Conservation (phyloP, 2,113 vertebrate species). For the Syngnathus floridae region DNA sequence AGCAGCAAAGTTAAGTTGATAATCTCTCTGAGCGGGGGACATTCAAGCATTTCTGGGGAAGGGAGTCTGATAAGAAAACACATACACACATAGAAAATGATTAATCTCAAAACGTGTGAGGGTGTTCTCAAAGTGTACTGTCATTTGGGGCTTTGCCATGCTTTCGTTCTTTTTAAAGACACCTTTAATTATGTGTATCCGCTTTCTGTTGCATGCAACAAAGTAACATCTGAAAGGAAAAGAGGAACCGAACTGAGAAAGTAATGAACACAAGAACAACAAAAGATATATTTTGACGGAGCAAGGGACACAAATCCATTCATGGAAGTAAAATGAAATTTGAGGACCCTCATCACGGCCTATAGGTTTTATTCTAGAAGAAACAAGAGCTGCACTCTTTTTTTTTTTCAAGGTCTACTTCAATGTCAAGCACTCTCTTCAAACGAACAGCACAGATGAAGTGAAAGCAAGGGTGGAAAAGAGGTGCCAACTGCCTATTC, state of each 20-base stretch:
- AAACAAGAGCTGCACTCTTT: neutral
- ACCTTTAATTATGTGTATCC: conserved; percentile 50
- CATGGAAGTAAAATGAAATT: neutral
- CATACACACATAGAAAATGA: conserved; percentile 37
- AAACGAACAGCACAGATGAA: conserved; percentile 27
- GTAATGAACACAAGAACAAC: neutral
- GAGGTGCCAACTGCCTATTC: conserved; percentile 50
- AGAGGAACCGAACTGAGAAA: conserved; percentile 20
- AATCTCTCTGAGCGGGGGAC: conserved; percentile 66
- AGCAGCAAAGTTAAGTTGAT: conserved; percentile 69
- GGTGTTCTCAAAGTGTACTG: conserved; percentile 47
- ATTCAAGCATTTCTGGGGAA: conserved; percentile 57
- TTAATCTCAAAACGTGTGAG: conserved; percentile 48
- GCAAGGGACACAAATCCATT: neutral
- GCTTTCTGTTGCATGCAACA: conserved; percentile 37
- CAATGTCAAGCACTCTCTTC: conserved; percentile 19
- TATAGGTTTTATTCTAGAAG: neutral
- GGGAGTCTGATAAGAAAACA: conserved; percentile 51
- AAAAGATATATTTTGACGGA: neutral
- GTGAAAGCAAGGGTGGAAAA: conserved; percentile 21
- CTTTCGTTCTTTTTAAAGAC: conserved; percentile 54
- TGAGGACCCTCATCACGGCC: neutral
- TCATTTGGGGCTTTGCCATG: conserved; percentile 52
- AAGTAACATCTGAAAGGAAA: conserved; percentile 44
- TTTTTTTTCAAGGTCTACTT: neutral